Percentiles rank a stretch among this genome's conserved stretches.
Evolutionary conservation across 2,888 invertebrate species (phyloP).

Genomic region (Lasius platythorax): DNA sequence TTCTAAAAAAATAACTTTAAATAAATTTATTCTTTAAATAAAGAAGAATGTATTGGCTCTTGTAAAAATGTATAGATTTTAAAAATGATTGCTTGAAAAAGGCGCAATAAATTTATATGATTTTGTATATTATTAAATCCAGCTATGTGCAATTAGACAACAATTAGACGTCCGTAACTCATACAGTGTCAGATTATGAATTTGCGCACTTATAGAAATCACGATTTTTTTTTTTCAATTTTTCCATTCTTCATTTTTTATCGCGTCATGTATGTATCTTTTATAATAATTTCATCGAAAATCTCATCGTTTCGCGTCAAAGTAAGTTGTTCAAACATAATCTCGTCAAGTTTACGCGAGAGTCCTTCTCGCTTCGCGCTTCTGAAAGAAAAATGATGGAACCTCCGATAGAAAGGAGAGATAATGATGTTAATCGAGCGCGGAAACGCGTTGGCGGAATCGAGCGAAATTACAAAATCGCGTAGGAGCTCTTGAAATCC

Average conservation of each 20-base stretch:
- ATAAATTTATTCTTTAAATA: not conserved
- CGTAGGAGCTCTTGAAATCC: conserved; percentile 25
- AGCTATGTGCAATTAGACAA: not conserved
- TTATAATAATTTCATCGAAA: not conserved
- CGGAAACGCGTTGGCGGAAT: conserved; percentile 6
- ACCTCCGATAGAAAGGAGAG: not conserved
- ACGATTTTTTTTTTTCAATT: not conserved
- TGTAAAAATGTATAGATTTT: not conserved
- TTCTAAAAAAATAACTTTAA: not conserved
- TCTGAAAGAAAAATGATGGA: conserved; percentile 11
- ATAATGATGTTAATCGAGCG: conserved; percentile 34
- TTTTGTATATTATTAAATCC: not conserved
- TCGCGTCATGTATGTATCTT: not conserved
- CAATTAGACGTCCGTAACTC: not conserved
- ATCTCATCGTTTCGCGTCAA: not conserved
- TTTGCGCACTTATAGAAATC: not conserved
- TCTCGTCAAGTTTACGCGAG: not conserved
- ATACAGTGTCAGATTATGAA: not conserved
- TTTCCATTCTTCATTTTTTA: not conserved
- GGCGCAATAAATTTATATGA: not conserved
- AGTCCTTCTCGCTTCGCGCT: not conserved
- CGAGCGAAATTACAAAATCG: conserved; percentile 24
- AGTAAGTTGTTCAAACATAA: not conserved
- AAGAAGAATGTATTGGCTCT: not conserved
- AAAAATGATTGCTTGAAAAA: not conserved